Percentiles rank a stretch among this genome's conserved stretches.
phyloP scores from a whole-genome alignment of 2,113 vertebrate species.

The Orthonyx spaldingii region DNA sequence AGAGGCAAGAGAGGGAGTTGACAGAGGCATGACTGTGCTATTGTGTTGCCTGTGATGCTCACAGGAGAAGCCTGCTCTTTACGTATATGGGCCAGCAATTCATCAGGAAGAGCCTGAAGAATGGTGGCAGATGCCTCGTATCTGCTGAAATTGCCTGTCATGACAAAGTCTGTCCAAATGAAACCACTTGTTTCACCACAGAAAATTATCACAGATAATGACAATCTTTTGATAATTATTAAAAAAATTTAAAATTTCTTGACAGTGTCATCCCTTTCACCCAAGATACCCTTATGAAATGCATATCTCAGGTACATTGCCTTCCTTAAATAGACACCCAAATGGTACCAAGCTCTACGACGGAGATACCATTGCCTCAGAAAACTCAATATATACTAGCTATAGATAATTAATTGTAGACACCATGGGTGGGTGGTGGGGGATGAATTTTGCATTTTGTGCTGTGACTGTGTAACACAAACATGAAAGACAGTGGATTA shows the following conservation, averaged over 20 bases:
- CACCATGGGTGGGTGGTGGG: background rate
- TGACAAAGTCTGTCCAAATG: background rate
- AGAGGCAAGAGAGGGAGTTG: background rate
- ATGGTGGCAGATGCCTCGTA: background rate
- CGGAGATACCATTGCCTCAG: fast-evolving
- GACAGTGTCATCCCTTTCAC: background rate
- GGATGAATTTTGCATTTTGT: background rate
- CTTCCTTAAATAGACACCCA: background rate
- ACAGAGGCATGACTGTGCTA: fast-evolving
- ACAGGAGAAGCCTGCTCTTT: background rate
- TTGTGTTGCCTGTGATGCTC: background rate
- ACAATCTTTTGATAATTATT: background rate
- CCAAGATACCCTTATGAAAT: background rate
- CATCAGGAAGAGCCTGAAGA: background rate
- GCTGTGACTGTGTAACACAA: fast-evolving
- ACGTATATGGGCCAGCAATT: background rate
- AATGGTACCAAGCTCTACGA: background rate
- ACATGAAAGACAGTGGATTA: background rate
- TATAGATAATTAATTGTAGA: background rate
- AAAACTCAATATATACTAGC: background rate
- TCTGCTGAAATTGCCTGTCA: background rate
- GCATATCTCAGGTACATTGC: background rate
- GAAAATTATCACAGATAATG: background rate
- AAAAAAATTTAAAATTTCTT: background rate
- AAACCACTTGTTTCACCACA: background rate